These are phyloP conservation scores for Zaprionus ornatus DNA, from an alignment of 1,140 invertebrate species.

Conservation along the genomic window DNA sequence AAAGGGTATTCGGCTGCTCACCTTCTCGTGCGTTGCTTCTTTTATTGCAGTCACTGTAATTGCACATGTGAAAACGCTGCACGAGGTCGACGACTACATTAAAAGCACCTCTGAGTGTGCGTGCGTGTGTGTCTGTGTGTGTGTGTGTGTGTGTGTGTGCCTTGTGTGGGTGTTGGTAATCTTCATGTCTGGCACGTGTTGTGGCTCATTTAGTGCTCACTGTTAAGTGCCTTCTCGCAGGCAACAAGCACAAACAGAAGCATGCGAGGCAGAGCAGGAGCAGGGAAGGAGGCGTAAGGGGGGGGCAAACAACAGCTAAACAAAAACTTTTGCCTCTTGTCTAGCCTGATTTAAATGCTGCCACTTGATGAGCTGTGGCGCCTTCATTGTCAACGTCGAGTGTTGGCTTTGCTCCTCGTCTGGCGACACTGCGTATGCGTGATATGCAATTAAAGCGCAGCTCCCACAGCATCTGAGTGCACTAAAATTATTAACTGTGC, in stretches of 20 bases:
- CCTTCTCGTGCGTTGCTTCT: neutral
- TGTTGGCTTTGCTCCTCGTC: slow-evolving; percentile 13
- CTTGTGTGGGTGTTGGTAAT: slow-evolving; percentile 32
- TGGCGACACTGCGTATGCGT: slow-evolving; percentile 50
- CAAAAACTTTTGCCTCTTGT: slow-evolving; percentile 30
- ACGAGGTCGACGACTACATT: slow-evolving; percentile 70
- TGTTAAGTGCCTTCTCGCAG: slow-evolving; percentile 33
- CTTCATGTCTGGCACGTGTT: slow-evolving; percentile 50
- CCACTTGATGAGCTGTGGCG: slow-evolving; percentile 12
- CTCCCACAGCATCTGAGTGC: neutral
- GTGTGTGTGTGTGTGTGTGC: neutral
- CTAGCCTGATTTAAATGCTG: slow-evolving; percentile 26
- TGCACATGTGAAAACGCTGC: slow-evolving; percentile 36
- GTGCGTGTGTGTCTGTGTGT: neutral
- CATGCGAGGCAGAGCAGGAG: neutral
- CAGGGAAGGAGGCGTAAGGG: neutral
- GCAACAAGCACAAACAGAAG: neutral
- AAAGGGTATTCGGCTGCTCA: neutral
- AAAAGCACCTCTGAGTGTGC: slow-evolving; percentile 26
- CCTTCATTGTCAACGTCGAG: slow-evolving; percentile 30
- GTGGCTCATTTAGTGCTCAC: slow-evolving; percentile 44
- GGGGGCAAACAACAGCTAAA: neutral
- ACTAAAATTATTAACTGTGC: neutral
- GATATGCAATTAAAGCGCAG: slow-evolving; percentile 8
- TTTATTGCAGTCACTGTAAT: slow-evolving; percentile 21